Evolutionary conservation across 2,797 vertebrate genomes (phyloP), one percentile per base, ranked within the genome.

Genomic region (Bradypodion ventrale): DNA sequence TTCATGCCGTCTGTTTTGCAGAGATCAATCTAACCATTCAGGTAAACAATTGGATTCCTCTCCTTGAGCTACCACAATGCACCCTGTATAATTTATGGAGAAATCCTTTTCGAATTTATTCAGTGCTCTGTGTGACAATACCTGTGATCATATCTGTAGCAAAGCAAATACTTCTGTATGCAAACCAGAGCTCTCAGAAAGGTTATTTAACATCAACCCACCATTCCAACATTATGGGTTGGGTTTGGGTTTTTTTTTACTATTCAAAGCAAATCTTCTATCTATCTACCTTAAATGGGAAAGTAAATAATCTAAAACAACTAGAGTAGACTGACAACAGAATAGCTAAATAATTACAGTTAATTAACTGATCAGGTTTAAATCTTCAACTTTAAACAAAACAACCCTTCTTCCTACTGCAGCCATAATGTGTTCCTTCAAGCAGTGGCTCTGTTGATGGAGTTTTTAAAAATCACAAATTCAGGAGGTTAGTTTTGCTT

Each of bases 1-100:
- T 44, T 59, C 29, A 60, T 27, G 16, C 23, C 32, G 12, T 60
- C 65, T 44, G 60, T 62, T 74, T 82, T 15, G 44, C 21, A 78
- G 32, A 70, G 70, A 78, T 74, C 76, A 85, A 74, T 66, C 37
- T 42, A 74, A 52, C 69, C 44, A n/a, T 63, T 80, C 83, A 85
- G 42, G 68, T 37, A 74, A 46, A 66, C 69, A 85, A 85, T 65
- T 56, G 40, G 60, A 35, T 32, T 52, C 44, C 70, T 63, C 37
- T 79, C 35, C 27, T 49, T 74, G 60, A 63, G 44, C 44, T 78
- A 7, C n/a, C 56, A 63, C n/a, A 37, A 27, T 70, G 62, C 49
- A 56, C 10, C 8, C 25, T 70, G 66, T 19, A 37, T 72, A n/a
- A n/a, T 78, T n/a, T 42, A 72, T 23, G 70, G 68, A 74, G 35